Percentiles rank a stretch among this genome's conserved stretches.
Evolutionary conservation across 2,797 vertebrate genomes (phyloP).

Genomic region (Pelodytes ibericus): DNA sequence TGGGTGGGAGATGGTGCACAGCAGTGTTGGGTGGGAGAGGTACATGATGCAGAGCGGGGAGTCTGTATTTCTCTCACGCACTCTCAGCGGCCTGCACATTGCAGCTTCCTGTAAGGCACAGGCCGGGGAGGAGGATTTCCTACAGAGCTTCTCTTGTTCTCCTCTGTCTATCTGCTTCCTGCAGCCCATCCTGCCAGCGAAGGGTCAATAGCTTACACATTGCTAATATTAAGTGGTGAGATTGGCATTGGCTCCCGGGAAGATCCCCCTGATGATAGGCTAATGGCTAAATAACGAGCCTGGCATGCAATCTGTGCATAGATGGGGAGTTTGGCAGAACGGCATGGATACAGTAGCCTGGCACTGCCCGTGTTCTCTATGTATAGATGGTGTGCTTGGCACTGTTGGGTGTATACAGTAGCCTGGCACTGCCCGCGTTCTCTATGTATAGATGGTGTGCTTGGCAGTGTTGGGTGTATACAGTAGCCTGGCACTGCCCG

Average conservation of each 20-base stretch:
- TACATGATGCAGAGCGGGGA: background rate
- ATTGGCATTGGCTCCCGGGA: background rate
- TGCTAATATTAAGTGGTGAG: background rate
- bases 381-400: no score
- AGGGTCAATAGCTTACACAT: slow-evolving; percentile 12
- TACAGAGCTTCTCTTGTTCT: no score
- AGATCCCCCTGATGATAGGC: slow-evolving; percentile 3
- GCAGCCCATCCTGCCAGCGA: background rate
- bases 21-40: no score
- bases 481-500: no score
- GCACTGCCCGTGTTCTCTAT: slow-evolving; percentile 9
- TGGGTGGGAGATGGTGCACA: no score
- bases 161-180: background rate
- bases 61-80: slow-evolving; percentile 42
- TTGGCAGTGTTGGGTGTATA: no score
- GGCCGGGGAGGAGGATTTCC: background rate
- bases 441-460: no score
- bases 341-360: background rate
- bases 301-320: slow-evolving; percentile 40
- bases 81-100: slow-evolving; percentile 30
- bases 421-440: no score
- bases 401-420: no score
- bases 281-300: slow-evolving; percentile 17
- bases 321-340: slow-evolving; percentile 2
- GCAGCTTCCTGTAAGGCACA: slow-evolving; percentile 29